phyloP scores from a whole-genome alignment of 2,888 invertebrate genomes.

The Hipparchia semele region DNA sequence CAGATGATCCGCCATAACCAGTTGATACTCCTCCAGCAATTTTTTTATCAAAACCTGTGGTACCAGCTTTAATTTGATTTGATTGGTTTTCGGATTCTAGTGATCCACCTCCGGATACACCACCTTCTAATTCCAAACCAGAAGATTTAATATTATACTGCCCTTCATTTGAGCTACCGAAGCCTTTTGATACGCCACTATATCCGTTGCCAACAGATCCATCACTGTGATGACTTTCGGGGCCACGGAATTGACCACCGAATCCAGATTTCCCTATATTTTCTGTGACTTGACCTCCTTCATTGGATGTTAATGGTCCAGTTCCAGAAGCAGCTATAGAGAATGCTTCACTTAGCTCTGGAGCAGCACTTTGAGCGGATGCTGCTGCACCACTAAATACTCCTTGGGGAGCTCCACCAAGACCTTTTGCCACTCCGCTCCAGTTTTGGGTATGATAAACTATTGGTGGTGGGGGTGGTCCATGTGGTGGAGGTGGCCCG shows the following conservation, averaged over 20 bases:
- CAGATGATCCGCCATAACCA: background rate
- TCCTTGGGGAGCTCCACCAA: slow-evolving; percentile 53
- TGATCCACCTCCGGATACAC: slow-evolving; percentile 9
- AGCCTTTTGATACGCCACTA: slow-evolving; percentile 22
- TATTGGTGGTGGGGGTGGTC: slow-evolving; percentile 42
- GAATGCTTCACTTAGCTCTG: slow-evolving; percentile 53
- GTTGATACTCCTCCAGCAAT: slow-evolving; percentile 5
- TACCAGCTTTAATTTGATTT: slow-evolving; percentile 22
- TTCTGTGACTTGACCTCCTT: slow-evolving; percentile 3
- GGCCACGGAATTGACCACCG: background rate
- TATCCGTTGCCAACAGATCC: background rate
- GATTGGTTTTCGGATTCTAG: slow-evolving; percentile 23
- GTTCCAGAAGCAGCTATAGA: slow-evolving; percentile 40
- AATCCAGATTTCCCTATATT: slow-evolving; percentile 2
- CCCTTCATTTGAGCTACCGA: slow-evolving; percentile 29
- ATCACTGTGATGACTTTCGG: slow-evolving; percentile 8
- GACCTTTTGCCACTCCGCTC: slow-evolving; percentile 56
- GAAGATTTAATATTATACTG: slow-evolving; percentile 7
- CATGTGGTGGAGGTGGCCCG: slow-evolving; percentile 32
- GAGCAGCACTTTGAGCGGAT: slow-evolving; percentile 48
- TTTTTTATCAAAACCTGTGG: slow-evolving; percentile 22
- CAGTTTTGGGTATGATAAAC: slow-evolving; percentile 60
- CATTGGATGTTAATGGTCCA: background rate
- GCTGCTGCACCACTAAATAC: slow-evolving; percentile 61
- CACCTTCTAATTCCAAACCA: slow-evolving; percentile 4